A percentile compares a stretch with the other conserved stretches of the same genome.
These are phyloP conservation scores for Sycophila texana DNA, from an alignment of 2,888 invertebrate species.

Conservation along the genomic window DNA sequence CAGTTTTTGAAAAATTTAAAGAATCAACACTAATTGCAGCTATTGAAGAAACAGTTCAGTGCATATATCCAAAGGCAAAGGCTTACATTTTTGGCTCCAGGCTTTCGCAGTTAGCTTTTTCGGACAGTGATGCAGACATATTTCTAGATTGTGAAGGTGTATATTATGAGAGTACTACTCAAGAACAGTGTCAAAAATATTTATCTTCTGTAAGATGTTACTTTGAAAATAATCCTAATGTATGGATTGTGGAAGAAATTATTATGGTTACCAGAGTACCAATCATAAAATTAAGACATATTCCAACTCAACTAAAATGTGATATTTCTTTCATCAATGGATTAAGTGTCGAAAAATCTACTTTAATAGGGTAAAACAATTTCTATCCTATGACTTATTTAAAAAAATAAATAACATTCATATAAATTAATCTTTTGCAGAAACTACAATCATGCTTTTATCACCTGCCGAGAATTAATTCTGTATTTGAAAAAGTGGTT, in stretches of 20 bases:
- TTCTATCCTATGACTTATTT: background rate
- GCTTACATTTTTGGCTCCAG: slow-evolving; percentile 80
- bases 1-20: slow-evolving; percentile 43
- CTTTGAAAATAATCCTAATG: slow-evolving; percentile 56
- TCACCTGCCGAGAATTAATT: slow-evolving; percentile 21
- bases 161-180: slow-evolving; percentile 42
- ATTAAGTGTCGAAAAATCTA: slow-evolving; percentile 80
- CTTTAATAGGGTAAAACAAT: slow-evolving; percentile 70
- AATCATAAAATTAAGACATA: slow-evolving; percentile 78
- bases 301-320: slow-evolving; percentile 77
- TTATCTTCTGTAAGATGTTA: slow-evolving; percentile 46
- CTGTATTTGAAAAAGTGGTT: slow-evolving; percentile 35
- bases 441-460: background rate
- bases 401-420: background rate
- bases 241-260: slow-evolving; percentile 72
- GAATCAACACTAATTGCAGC: slow-evolving; percentile 55
- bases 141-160: slow-evolving; percentile 68
- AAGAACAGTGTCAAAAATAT: slow-evolving; percentile 19
- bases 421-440: slow-evolving; percentile 18
- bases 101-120: slow-evolving; percentile 77
- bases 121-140: slow-evolving; percentile 67
- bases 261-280: slow-evolving; percentile 78
- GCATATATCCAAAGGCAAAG: slow-evolving; percentile 64
- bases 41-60: slow-evolving; percentile 59
- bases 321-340: slow-evolving; percentile 81